Base-by-base conservation (phyloP, 2,888 invertebrate genomes). In the Nudaria mundana region DNA sequence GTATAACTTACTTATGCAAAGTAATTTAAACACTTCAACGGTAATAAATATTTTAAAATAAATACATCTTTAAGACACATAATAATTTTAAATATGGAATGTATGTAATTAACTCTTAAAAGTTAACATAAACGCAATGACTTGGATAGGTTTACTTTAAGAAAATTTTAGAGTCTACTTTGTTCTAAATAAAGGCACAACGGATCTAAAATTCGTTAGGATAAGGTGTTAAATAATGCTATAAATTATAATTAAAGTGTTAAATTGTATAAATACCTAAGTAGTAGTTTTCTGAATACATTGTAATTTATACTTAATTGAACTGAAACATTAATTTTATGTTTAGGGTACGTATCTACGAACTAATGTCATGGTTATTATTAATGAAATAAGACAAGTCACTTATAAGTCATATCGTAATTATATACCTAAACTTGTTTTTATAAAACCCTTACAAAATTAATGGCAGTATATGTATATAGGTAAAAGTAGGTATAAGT, bases 181-280 rank as follows among this genome's bases (percentile, higher is more conserved):
- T 45, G 53, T 66, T 65, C 59, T 44, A 70, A 78, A 69, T n/a
- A 63, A 80, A 79, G 78, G 79, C 79, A 80, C 80, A 66, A 69
- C 62, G 63, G 68, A 76, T 60, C 52, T 41, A 56, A 63, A 63
- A 61, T 48, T 53, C 36, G n/a, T n/a, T n/a, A n/a, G n/a, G n/a
- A n/a, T n/a, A n/a, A n/a, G n/a, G n/a, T n/a, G n/a, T n/a, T n/a
- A n/a, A 54, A 50, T 56, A 42, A 37, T 44, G 30, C 25, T n/a
- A n/a, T n/a, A n/a, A n/a, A n/a, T n/a, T n/a, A n/a, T n/a, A n/a
- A n/a, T n/a, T n/a, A n/a, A n/a, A n/a, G n/a, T n/a, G n/a, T n/a
- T n/a, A n/a, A n/a, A n/a, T n/a, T n/a, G n/a, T n/a, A n/a, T n/a
- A n/a, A n/a, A n/a, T n/a, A n/a, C n/a, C n/a, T n/a, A n/a, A n/a